phyloP scores from a whole-genome alignment of 2,797 vertebrate genomes.

The Phalloptychus januarius region DNA sequence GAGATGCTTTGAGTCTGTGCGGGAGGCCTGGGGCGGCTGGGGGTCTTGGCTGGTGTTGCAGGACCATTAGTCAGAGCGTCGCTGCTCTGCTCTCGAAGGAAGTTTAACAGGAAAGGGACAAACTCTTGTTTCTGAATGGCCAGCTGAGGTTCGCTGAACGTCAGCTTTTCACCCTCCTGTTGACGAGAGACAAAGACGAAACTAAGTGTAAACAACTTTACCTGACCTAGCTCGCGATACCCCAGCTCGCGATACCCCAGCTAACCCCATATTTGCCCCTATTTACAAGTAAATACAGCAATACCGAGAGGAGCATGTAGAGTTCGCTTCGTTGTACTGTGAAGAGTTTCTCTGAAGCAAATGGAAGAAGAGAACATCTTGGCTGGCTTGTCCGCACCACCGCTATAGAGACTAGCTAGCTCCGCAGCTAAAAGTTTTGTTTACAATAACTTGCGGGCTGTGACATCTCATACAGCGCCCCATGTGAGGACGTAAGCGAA shows the following conservation, averaged over 20 bases:
- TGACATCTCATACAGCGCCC: slow-evolving; percentile 56
- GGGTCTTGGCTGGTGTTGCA: slow-evolving; percentile 93
- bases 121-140: slow-evolving; percentile 89
- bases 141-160: slow-evolving; percentile 60
- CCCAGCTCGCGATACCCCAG: slow-evolving; percentile 23
- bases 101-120: slow-evolving; percentile 94
- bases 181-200: slow-evolving; percentile 14
- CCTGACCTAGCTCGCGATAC: slow-evolving; percentile 29
- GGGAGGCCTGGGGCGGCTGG: slow-evolving; percentile 78
- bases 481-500: accelerated
- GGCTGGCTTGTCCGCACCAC: background rate
- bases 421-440: slow-evolving; percentile 74
- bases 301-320: accelerated
- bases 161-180: slow-evolving; percentile 73
- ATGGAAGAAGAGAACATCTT: slow-evolving; percentile 10
- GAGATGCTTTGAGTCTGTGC: slow-evolving; percentile 53
- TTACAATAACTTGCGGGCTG: slow-evolving; percentile 60
- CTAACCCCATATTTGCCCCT: no score
- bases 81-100: slow-evolving; percentile 93
- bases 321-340: background rate
- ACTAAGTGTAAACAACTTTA: slow-evolving; percentile 9
- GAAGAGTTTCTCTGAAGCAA: background rate
- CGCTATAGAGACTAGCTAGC: slow-evolving; percentile 53
- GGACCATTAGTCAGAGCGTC: slow-evolving; percentile 91
- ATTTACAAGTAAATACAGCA: background rate